phyloP scores from a whole-genome alignment of 2,113 vertebrate species.

The Otolemur garnettii region DNA sequence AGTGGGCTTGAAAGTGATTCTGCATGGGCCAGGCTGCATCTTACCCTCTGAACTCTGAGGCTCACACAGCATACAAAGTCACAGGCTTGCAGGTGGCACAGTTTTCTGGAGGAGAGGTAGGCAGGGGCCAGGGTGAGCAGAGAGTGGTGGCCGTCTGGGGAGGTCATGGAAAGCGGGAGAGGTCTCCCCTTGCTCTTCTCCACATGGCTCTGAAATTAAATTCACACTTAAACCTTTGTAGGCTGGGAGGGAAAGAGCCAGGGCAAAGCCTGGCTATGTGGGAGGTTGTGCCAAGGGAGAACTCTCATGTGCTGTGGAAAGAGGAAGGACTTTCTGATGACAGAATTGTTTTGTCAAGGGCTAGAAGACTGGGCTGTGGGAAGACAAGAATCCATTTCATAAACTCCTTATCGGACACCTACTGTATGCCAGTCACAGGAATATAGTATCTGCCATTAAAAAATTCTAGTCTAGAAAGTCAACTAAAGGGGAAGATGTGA shows the following conservation, averaged over 20 bases:
- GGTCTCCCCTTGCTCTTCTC: not conserved
- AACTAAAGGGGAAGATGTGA: not conserved
- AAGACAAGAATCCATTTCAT: not conserved
- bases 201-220: not conserved
- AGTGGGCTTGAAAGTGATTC: not conserved
- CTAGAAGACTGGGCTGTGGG: not conserved
- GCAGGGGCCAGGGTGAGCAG: not conserved
- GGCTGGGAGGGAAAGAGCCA: not conserved
- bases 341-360: not conserved
- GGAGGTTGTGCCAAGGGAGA: not conserved
- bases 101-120: not conserved
- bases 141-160: not conserved
- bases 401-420: not conserved
- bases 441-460: not conserved
- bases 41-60: not conserved
- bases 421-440: not conserved
- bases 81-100: not conserved
- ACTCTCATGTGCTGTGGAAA: not conserved
- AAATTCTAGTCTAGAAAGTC: slow-evolving; percentile 6
- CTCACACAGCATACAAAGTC: not conserved
- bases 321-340: not conserved
- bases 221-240: not conserved
- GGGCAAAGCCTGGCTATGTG: not conserved
- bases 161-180: not conserved
- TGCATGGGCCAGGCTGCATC: not conserved